These are phyloP conservation scores for Apeltes quadracus DNA, from an alignment of 2,113 vertebrate species.

Conservation along the genomic window DNA sequence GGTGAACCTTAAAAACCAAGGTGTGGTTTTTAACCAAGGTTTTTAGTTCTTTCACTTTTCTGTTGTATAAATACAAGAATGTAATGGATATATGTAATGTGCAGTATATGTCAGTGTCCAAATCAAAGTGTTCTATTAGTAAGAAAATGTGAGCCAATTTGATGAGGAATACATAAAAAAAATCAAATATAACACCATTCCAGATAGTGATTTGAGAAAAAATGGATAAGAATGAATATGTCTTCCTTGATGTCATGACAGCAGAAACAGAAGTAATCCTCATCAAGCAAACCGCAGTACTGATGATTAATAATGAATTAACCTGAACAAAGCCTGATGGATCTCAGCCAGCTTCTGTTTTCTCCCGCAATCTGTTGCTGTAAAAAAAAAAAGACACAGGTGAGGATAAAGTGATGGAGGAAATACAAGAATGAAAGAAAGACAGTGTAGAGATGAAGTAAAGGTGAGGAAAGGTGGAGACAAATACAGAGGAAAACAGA, in stretches of 20 bases:
- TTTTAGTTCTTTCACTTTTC: not conserved
- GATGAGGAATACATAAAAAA: not conserved
- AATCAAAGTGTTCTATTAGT: not conserved
- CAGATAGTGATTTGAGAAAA: not conserved
- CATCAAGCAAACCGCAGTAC: not conserved
- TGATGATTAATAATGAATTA: not conserved
- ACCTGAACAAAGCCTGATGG: constrained; percentile 81
- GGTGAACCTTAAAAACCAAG: not conserved
- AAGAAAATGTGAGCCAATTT: not conserved
- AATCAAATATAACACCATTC: not conserved
- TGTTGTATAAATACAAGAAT: not conserved
- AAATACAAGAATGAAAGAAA: not conserved
- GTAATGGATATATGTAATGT: too few relatives aligned
- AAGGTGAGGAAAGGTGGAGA: not conserved
- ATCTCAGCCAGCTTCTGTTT: constrained; percentile 82
- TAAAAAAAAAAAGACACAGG: constrained; percentile 10
- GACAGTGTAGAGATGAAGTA: not conserved
- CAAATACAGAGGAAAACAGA: not conserved
- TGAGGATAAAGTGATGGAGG: not conserved
- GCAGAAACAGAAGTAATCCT: not conserved
- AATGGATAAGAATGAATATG: not conserved
- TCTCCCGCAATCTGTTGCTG: constrained; percentile 75
- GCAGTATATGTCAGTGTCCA: not conserved
- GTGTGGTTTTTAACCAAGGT: too few relatives aligned
- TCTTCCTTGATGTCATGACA: not conserved